Evolutionary conservation across 2,888 invertebrate genomes (phyloP).

Genomic region (Cosmopolites sordidus): DNA sequence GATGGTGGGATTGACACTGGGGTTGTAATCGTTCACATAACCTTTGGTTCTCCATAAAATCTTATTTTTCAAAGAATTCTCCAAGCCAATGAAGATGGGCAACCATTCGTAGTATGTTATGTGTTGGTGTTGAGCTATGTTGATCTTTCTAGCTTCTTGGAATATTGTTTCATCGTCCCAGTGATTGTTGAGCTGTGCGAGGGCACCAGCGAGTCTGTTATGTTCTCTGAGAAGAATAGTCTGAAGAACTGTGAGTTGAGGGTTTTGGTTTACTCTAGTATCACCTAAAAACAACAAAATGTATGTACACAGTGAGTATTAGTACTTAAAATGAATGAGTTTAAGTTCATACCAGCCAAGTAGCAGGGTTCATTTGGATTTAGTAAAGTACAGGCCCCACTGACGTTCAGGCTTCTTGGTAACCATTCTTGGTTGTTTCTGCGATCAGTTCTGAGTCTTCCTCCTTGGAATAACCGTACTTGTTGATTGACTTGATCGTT

Average conservation of each 20-base stretch:
- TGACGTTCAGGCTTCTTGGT: slow-evolving; percentile 64
- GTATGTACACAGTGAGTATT: too few species aligned
- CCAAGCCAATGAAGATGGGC: slow-evolving; percentile 64
- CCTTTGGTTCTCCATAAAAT: slow-evolving; percentile 58
- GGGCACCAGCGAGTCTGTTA: slow-evolving; percentile 62
- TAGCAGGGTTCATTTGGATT: slow-evolving; percentile 68
- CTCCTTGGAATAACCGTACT: slow-evolving; percentile 64
- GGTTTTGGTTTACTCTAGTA: slow-evolving; percentile 65
- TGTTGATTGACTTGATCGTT: slow-evolving; percentile 60
- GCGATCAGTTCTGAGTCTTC: slow-evolving; percentile 61
- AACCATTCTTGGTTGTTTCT: slow-evolving; percentile 67
- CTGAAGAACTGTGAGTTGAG: slow-evolving; percentile 67
- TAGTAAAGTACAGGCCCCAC: slow-evolving; percentile 62
- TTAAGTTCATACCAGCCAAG: slow-evolving; percentile 57
- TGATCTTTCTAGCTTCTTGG: slow-evolving; percentile 69
- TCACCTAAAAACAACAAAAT: slow-evolving; percentile 62
- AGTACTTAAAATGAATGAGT: too few species aligned
- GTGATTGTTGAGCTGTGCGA: slow-evolving; percentile 64
- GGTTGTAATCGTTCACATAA: slow-evolving; percentile 65
- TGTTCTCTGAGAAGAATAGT: slow-evolving; percentile 67
- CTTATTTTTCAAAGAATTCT: slow-evolving; percentile 61
- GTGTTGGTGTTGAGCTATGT: slow-evolving; percentile 66
- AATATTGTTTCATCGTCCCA: slow-evolving; percentile 71
- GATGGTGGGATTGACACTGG: slow-evolving; percentile 60
- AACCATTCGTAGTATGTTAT: slow-evolving; percentile 76